phyloP scores from a whole-genome alignment of 1,140 invertebrate genomes.

The Globodera rostochiensis region DNA sequence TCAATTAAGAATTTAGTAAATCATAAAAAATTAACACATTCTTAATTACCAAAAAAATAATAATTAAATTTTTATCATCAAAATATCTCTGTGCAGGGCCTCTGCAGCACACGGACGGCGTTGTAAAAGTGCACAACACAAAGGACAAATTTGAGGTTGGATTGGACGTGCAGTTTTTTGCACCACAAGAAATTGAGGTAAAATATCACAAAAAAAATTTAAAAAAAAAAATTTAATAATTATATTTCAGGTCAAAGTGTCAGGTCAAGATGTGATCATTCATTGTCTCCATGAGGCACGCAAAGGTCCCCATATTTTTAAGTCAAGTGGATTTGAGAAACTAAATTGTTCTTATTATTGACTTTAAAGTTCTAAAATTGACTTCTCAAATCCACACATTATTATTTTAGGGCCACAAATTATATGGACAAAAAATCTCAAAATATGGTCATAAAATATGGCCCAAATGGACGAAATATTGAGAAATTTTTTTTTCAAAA shows the following conservation, averaged over 20 bases:
- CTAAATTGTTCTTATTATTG: too few species aligned
- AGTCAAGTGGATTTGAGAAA: background rate
- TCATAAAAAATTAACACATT: background rate
- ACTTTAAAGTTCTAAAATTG: too few species aligned
- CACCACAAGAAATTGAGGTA: constrained; percentile 63
- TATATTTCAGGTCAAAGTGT: constrained; percentile 56
- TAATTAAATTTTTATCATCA: background rate
- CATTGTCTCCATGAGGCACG: constrained; percentile 62
- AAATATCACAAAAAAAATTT: constrained; percentile 8
- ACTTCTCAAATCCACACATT: too few species aligned
- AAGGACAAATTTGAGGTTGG: constrained; percentile 63
- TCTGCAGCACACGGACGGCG: constrained; percentile 49
- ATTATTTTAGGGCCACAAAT: too few species aligned
- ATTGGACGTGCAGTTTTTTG: constrained; percentile 61
- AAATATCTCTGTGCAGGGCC: constrained; percentile 26
- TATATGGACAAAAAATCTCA: too few species aligned
- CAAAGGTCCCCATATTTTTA: constrained; percentile 20
- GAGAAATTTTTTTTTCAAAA: too few species aligned
- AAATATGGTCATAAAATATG: too few species aligned
- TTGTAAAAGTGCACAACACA: constrained; percentile 58
- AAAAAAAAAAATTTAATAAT: constrained; percentile 19
- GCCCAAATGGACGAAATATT: too few species aligned
- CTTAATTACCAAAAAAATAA: constrained; percentile 6
- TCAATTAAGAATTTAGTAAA: background rate
- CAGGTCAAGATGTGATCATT: constrained; percentile 57